A percentile compares a stretch with the other conserved stretches of the same genome.
Conservation (phyloP, 1,140 invertebrate species). For the Pteromalus puparum region DNA sequence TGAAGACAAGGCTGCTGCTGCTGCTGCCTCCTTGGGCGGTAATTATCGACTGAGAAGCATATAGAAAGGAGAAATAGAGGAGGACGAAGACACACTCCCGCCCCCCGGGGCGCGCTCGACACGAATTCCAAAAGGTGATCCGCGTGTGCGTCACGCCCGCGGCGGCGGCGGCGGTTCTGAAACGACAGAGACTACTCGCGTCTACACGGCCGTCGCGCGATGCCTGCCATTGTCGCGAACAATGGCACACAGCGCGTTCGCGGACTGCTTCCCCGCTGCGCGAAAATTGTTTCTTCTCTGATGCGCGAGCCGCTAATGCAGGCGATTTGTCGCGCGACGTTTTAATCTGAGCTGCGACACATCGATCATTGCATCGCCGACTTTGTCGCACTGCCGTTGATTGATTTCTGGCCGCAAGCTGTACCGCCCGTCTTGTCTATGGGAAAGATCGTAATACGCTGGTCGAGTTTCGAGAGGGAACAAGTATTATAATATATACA, state of each 20-base stretch:
- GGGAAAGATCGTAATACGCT: not conserved
- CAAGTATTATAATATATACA: not conserved
- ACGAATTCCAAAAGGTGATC: constrained; percentile 71
- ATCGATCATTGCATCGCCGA: not conserved
- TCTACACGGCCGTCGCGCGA: not conserved
- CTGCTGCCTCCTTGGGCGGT: constrained; percentile 62
- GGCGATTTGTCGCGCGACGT: constrained; percentile 4
- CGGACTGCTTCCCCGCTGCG: not conserved
- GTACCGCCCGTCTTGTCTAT: not conserved
- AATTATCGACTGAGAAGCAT: constrained; percentile 64
- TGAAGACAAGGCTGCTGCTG: constrained; percentile 58
- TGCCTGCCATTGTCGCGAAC: not conserved
- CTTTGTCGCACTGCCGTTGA: constrained; percentile 20
- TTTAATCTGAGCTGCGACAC: not conserved
- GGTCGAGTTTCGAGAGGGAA: not conserved
- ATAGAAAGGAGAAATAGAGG: not conserved
- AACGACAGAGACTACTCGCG: not conserved
- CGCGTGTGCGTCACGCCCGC: constrained; percentile 59
- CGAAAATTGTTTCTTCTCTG: not conserved
- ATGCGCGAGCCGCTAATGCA: not conserved
- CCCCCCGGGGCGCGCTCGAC: constrained; percentile 68
- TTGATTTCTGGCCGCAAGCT: constrained; percentile 27
- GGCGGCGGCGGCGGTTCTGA: not conserved
- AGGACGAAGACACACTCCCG: constrained; percentile 53
- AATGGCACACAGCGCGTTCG: not conserved